Base-by-base conservation (phyloP, 2,888 invertebrate genomes). In the Brachycybe producta region DNA sequence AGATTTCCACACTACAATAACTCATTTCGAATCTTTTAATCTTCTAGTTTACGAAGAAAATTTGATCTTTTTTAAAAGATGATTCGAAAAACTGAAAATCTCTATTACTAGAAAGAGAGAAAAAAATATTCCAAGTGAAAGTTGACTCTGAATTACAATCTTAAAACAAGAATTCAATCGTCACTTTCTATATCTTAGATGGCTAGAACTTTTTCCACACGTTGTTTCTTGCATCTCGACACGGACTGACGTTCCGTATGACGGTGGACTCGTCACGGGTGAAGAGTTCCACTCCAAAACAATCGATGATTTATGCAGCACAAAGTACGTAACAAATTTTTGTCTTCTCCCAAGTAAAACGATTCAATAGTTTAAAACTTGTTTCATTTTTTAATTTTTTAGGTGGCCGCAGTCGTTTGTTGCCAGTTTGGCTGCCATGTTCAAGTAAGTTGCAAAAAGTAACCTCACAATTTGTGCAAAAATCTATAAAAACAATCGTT, bases 321-420 rank as follows among this genome's bases (percentile, higher is more conserved):
- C 17, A 17, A 45, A 21, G 45, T 45, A 8, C 19, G 19, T 13
- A 15, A 8, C 19, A 17, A 27, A 23, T 15, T 21, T 7, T 23
- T 23, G 32, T 32, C 32, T 32, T 11, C 11, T n/a, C n/a, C n/a
- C n/a, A n/a, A n/a, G n/a, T n/a, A n/a, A n/a, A n/a, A n/a, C n/a
- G n/a, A n/a, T n/a, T n/a, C n/a, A n/a, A n/a, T n/a, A n/a, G n/a
- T n/a, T n/a, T n/a, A n/a, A n/a, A n/a, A n/a, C n/a, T n/a, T 30
- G 24, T 11, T 8, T 45, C 23, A n/a, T 64, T 32, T 45, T 30
- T 46, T 28, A n/a, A 21, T 8, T 28, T 19, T 51, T 7, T 46
- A 66, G 66, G 54, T 66, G 67, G 67, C 58, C 60, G 32, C 35
- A 62, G 0, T 53, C 58, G 17, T 57, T 57, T 48, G 62, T 65